A percentile compares a stretch with the other conserved stretches of the same genome.
phyloP scores from a whole-genome alignment of 1,140 invertebrate genomes.

The Papilio glaucus region DNA sequence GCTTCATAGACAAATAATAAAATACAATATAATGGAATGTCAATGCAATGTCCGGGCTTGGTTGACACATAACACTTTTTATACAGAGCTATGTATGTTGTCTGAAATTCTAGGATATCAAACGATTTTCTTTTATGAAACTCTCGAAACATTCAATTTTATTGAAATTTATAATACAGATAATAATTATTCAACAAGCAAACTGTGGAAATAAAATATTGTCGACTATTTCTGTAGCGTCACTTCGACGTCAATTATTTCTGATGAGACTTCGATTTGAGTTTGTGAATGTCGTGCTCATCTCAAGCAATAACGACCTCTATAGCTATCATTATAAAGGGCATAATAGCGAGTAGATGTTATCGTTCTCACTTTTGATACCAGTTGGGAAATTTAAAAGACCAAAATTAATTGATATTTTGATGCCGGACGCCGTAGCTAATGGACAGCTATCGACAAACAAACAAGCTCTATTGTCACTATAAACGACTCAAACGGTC shows the following conservation, averaged over 20 bases:
- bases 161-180: background rate
- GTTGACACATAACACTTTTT: no score
- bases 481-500: background rate
- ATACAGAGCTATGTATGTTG: no score
- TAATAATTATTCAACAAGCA: background rate
- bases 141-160: background rate
- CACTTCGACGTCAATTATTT: constrained; percentile 20
- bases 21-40: no score
- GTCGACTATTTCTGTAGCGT: background rate
- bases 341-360: background rate
- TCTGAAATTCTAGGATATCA: background rate
- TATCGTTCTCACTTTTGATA: background rate
- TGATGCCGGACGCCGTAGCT: constrained; percentile 39
- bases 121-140: background rate
- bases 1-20: no score
- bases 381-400: constrained; percentile 54
- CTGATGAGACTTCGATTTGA: constrained; percentile 16
- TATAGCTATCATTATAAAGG: background rate
- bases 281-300: background rate
- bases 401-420: constrained; percentile 61
- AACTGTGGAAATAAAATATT: background rate
- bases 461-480: background rate
- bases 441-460: background rate
- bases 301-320: background rate
- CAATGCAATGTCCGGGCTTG: no score